These are phyloP conservation scores for Ptiloglossa arizonensis DNA, from an alignment of 1,140 invertebrate genomes.

Conservation along the genomic window DNA sequence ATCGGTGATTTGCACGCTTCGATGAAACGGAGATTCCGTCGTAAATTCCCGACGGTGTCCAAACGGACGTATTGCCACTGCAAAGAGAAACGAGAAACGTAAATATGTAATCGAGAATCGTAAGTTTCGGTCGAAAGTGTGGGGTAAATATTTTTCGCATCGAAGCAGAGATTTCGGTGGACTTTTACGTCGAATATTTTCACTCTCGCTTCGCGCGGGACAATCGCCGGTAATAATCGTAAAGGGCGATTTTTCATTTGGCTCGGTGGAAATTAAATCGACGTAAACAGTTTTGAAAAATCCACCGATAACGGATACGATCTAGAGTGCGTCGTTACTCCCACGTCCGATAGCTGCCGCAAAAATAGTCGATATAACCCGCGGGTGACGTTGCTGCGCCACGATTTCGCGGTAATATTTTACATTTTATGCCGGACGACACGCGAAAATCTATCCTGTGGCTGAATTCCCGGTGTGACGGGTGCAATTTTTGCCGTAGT, in stretches of 20 bases:
- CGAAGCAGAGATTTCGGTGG: no score
- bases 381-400: neutral
- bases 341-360: neutral
- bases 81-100: no score
- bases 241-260: neutral
- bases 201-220: no score
- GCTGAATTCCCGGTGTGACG: neutral
- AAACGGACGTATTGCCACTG: neutral
- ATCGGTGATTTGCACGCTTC: constrained; percentile 13
- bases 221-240: neutral
- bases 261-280: neutral
- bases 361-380: constrained; percentile 5
- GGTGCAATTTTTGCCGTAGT: constrained; percentile 1
- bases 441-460: constrained; percentile 20
- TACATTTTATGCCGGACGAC: neutral
- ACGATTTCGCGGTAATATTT: constrained; percentile 11
- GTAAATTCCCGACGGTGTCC: neutral
- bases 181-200: no score
- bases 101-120: no score
- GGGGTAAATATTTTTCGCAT: no score
- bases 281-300: neutral
- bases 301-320: neutral
- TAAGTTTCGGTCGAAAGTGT: no score
- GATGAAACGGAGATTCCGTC: neutral
- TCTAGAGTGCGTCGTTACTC: neutral